A percentile compares a stretch with the other conserved stretches of the same genome.
phyloP scores from a whole-genome alignment of 2,888 invertebrate species.

The Dynastes hyllus region DNA sequence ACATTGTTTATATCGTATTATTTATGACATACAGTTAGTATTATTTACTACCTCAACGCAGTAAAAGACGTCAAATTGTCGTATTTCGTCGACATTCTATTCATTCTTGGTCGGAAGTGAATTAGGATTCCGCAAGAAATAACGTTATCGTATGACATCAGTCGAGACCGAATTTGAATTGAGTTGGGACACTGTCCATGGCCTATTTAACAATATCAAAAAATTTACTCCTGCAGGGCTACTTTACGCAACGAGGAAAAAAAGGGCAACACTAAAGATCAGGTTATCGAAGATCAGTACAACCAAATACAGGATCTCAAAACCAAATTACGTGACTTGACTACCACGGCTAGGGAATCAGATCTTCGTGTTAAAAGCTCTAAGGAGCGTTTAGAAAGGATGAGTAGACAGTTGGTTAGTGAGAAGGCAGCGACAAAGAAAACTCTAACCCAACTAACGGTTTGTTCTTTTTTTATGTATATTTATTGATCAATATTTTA shows the following conservation, averaged over 20 bases:
- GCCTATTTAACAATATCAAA: not conserved
- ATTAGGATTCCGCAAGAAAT: not conserved
- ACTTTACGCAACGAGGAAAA: constrained; percentile 43
- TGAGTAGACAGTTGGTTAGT: constrained; percentile 43
- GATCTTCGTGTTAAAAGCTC: constrained; percentile 10
- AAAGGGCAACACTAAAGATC: constrained; percentile 49
- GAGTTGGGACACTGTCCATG: too few relatives aligned
- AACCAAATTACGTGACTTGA: not conserved
- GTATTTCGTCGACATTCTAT: too few relatives aligned
- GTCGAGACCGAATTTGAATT: not conserved
- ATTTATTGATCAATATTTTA: too few relatives aligned
- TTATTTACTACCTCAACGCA: too few relatives aligned
- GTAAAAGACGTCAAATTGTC: too few relatives aligned
- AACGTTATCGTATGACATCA: not conserved
- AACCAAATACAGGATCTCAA: constrained; percentile 49
- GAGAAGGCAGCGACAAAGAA: constrained; percentile 29
- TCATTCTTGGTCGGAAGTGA: too few relatives aligned
- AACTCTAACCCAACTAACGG: constrained; percentile 33
- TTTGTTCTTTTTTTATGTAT: constrained; percentile 12
- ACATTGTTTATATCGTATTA: too few relatives aligned
- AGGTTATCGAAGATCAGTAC: constrained; percentile 52
- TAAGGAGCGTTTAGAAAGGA: constrained; percentile 38
- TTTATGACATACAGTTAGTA: too few relatives aligned
- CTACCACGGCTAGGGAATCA: not conserved
- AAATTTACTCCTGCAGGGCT: constrained; percentile 18